Conservation (phyloP, 1,140 invertebrate genomes). For the Drosophila pseudoananassae region DNA sequence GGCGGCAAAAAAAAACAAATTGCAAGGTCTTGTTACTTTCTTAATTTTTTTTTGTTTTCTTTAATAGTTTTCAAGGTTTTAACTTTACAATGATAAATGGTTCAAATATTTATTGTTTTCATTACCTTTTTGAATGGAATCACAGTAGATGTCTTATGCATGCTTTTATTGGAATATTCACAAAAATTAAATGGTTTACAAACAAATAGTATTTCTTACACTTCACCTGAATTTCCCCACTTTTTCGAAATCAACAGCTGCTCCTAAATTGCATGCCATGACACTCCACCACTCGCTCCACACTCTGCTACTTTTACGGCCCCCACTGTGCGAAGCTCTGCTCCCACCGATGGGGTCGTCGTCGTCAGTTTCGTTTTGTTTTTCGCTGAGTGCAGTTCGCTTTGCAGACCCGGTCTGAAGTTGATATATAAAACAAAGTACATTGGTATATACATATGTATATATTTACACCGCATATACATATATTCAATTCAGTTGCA, state of each 20-base stretch:
- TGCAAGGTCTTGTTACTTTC: background rate
- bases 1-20: background rate
- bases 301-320: constrained; percentile 17
- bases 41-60: background rate
- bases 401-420: constrained; percentile 28
- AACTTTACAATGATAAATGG: too few relatives aligned
- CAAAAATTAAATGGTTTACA: background rate
- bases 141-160: too few relatives aligned
- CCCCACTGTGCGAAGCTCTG: constrained; percentile 42
- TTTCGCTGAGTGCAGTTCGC: constrained; percentile 66
- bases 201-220: background rate
- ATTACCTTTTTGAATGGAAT: too few relatives aligned
- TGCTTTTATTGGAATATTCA: too few relatives aligned
- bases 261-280: constrained; percentile 15
- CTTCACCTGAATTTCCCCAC: constrained; percentile 1
- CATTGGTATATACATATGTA: constrained; percentile 1
- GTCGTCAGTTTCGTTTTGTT: constrained; percentile 70
- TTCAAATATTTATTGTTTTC: too few relatives aligned
- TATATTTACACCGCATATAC: constrained; percentile 11
- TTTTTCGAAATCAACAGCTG: constrained; percentile 24
- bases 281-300: constrained; percentile 1
- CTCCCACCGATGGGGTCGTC: constrained; percentile 17
- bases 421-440: constrained; percentile 37
- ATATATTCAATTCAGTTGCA: constrained; percentile 44
- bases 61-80: background rate